These are phyloP conservation scores for Sycophila sp. DNA, from an alignment of 1,140 invertebrate genomes.

Conservation along the genomic window DNA sequence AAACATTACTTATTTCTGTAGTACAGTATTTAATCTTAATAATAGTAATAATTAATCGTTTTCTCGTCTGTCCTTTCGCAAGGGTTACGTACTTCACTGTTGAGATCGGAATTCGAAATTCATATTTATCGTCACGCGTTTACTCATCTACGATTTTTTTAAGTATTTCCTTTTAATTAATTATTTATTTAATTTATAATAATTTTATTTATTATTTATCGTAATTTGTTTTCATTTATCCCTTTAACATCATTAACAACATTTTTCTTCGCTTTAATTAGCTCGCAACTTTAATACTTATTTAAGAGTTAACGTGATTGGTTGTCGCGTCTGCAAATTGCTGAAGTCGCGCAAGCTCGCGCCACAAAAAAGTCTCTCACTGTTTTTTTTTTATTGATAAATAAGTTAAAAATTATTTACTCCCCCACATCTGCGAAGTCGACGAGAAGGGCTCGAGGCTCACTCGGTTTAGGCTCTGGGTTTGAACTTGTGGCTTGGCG, in stretches of 20 bases:
- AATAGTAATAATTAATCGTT: constrained; percentile 16
- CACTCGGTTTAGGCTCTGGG: not conserved
- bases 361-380: constrained; percentile 24
- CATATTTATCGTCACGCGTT: constrained; percentile 10
- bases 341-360: constrained; percentile 31
- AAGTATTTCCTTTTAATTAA: constrained; percentile 3
- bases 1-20: constrained; percentile 17
- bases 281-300: constrained; percentile 54
- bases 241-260: constrained; percentile 61
- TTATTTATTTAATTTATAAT: constrained; percentile 26
- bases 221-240: constrained; percentile 52
- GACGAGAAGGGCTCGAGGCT: not conserved
- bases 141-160: constrained; percentile 10
- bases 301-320: constrained; percentile 66
- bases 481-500: not conserved
- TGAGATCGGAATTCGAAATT: constrained; percentile 49
- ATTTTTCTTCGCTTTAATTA: constrained; percentile 50
- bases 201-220: constrained; percentile 46
- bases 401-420: constrained; percentile 24
- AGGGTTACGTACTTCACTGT: constrained; percentile 23
- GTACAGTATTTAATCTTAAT: constrained; percentile 27
- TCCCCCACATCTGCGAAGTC: not conserved
- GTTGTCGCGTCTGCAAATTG: constrained; percentile 61
- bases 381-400: not conserved
- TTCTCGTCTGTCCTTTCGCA: not conserved